phyloP scores from a whole-genome alignment of 1,140 invertebrate species.

The Drosophila quadrilineata region DNA sequence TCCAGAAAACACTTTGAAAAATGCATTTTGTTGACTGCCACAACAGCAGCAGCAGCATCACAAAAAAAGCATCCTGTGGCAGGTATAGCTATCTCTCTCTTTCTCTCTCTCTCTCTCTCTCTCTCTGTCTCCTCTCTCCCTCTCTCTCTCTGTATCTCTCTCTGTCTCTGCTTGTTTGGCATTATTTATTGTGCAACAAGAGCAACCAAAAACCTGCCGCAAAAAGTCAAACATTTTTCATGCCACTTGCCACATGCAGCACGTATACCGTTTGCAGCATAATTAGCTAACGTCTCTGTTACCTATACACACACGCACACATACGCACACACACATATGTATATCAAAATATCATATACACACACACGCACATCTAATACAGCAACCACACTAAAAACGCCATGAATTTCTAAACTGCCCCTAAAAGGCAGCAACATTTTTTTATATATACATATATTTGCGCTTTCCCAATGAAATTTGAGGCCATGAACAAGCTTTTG shows the following conservation, averaged over 20 bases:
- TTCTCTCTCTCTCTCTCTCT: too few relatives aligned
- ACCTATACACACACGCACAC: slow-evolving; percentile 9
- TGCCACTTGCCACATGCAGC: too few relatives aligned
- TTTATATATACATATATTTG: too few relatives aligned
- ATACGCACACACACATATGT: slow-evolving; percentile 1
- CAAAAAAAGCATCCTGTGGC: too few relatives aligned
- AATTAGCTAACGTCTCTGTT: slow-evolving; percentile 57
- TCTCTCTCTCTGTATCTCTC: too few relatives aligned
- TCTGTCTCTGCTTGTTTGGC: too few relatives aligned
- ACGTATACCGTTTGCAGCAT: slow-evolving; percentile 59
- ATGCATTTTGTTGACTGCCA: slow-evolving; percentile 26
- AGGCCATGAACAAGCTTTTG: slow-evolving; percentile 53
- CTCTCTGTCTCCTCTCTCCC: too few relatives aligned
- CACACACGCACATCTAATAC: slow-evolving; percentile 6
- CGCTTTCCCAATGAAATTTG: slow-evolving; percentile 58
- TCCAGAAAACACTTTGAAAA: slow-evolving; percentile 37
- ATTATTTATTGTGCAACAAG: too few relatives aligned
- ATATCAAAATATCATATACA: too few relatives aligned
- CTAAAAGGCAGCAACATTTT: slow-evolving; percentile 26
- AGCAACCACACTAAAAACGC: neutral
- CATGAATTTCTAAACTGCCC: slow-evolving; percentile 2
- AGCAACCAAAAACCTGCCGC: neutral
- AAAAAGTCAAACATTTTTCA: too few relatives aligned
- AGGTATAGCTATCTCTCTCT: too few relatives aligned
- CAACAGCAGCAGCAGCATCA: neutral